A percentile compares a stretch with the other conserved stretches of the same genome.
Evolutionary conservation across 2,888 invertebrate genomes (phyloP).

Genomic region (Allolobophora icterica): DNA sequence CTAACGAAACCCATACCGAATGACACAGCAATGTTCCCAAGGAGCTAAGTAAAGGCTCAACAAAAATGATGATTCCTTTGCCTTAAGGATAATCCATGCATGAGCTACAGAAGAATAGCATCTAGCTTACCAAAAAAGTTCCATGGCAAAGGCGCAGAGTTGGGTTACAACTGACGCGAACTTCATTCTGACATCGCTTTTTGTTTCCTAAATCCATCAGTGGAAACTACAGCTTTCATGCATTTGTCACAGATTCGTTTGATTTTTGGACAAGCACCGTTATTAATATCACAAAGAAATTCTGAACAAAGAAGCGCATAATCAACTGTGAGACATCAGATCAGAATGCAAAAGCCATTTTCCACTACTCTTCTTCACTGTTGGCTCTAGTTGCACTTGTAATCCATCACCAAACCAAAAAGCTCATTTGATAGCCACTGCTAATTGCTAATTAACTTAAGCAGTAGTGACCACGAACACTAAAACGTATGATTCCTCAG

Average conservation of each 20-base stretch:
- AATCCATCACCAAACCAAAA: background rate
- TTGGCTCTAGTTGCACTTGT: too few relatives aligned
- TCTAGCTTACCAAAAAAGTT: too few relatives aligned
- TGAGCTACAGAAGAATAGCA: background rate
- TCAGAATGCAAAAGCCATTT: background rate
- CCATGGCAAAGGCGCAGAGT: background rate
- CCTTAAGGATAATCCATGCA: background rate
- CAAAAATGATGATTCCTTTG: background rate
- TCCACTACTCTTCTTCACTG: background rate
- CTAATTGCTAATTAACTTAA: background rate
- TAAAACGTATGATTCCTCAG: background rate
- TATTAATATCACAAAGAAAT: slow-evolving; percentile 8
- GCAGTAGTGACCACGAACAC: background rate
- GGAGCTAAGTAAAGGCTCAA: background rate
- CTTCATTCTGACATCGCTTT: background rate
- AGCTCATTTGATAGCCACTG: background rate
- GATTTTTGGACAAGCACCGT: slow-evolving; percentile 14
- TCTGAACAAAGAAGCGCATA: background rate
- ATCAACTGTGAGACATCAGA: background rate
- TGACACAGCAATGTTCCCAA: background rate
- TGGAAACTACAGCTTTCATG: too few relatives aligned
- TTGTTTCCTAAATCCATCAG: background rate
- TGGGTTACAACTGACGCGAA: background rate
- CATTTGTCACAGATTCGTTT: background rate
- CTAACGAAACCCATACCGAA: background rate